Conservation (phyloP, 2,888 invertebrate genomes). For the Strigamia transsilvanica region DNA sequence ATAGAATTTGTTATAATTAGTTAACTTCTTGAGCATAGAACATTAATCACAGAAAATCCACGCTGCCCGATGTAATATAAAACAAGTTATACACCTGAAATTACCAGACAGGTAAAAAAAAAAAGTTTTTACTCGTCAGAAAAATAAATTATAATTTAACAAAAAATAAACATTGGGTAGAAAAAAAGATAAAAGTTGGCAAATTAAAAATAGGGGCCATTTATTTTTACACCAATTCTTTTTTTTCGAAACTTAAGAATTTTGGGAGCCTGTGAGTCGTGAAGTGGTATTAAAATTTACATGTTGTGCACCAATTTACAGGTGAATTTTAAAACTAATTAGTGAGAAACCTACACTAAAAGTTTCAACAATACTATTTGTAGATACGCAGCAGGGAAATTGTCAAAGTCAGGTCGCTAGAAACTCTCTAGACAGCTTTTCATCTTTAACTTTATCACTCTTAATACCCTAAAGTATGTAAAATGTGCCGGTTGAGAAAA, state of each 20-base stretch:
- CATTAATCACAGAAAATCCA: slow-evolving; percentile 42
- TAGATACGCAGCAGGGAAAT: slow-evolving; percentile 16
- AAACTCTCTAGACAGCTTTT: background rate
- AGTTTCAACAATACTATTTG: slow-evolving; percentile 15
- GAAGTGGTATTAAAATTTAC: background rate
- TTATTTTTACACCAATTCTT: slow-evolving; percentile 20
- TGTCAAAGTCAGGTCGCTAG: background rate
- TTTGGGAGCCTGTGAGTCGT: background rate
- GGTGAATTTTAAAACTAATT: slow-evolving; percentile 12
- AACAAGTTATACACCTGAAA: slow-evolving; percentile 38
- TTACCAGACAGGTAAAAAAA: background rate
- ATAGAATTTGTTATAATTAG: slow-evolving; percentile 37
- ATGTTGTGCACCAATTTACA: slow-evolving; percentile 23
- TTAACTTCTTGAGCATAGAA: slow-evolving; percentile 32
- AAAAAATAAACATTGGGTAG: background rate
- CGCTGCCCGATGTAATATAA: slow-evolving; percentile 29
- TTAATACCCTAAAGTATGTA: slow-evolving; percentile 2
- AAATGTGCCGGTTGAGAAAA: slow-evolving; percentile 26
- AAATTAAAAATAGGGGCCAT: background rate
- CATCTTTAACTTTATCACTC: background rate
- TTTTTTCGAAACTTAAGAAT: background rate
- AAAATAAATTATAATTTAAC: slow-evolving; percentile 27
- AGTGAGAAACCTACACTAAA: slow-evolving; percentile 26
- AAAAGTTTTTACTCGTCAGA: background rate
- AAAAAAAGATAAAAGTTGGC: background rate